phyloP scores from a whole-genome alignment of 2,888 invertebrate genomes.

The Halocaridina rubra region DNA sequence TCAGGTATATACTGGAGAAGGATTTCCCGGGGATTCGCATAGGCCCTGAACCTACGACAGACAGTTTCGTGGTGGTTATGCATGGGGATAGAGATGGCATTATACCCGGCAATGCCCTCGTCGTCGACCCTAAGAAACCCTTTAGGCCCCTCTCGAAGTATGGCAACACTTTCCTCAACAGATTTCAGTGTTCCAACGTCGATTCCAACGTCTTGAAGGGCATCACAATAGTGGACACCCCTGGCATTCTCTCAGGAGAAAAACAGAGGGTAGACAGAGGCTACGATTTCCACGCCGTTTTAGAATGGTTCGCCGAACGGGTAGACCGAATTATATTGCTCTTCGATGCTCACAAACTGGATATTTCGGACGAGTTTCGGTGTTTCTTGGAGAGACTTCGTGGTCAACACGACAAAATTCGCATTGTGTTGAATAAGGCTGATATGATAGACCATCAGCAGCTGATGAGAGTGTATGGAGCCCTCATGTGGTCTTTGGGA shows the following conservation, averaged over 20 bases:
- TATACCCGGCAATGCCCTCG: slow-evolving; percentile 73
- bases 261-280: slow-evolving; percentile 73
- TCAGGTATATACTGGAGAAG: slow-evolving; percentile 70
- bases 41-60: slow-evolving; percentile 74
- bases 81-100: slow-evolving; percentile 70
- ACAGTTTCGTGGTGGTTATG: slow-evolving; percentile 73
- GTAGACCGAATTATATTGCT: slow-evolving; percentile 73
- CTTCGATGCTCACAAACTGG: slow-evolving; percentile 74
- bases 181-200: slow-evolving; percentile 72
- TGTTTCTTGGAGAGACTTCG: slow-evolving; percentile 72
- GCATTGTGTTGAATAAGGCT: slow-evolving; percentile 66
- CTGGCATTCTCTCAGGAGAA: slow-evolving; percentile 70
- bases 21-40: slow-evolving; percentile 73
- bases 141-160: slow-evolving; percentile 71
- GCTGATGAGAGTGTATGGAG: slow-evolving; percentile 69
- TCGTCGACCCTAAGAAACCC: slow-evolving; percentile 72
- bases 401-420: slow-evolving; percentile 69
- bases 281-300: slow-evolving; percentile 73
- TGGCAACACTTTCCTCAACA: slow-evolving; percentile 73
- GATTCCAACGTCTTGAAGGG: slow-evolving; percentile 72
- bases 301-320: slow-evolving; percentile 74
- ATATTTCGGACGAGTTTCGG: slow-evolving; percentile 74
- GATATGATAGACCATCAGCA: slow-evolving; percentile 66
- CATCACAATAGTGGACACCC: slow-evolving; percentile 73
- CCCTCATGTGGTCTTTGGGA: slow-evolving; percentile 67